phyloP scores from a whole-genome alignment of 2,797 vertebrate species.

The Margarornis squamiger region DNA sequence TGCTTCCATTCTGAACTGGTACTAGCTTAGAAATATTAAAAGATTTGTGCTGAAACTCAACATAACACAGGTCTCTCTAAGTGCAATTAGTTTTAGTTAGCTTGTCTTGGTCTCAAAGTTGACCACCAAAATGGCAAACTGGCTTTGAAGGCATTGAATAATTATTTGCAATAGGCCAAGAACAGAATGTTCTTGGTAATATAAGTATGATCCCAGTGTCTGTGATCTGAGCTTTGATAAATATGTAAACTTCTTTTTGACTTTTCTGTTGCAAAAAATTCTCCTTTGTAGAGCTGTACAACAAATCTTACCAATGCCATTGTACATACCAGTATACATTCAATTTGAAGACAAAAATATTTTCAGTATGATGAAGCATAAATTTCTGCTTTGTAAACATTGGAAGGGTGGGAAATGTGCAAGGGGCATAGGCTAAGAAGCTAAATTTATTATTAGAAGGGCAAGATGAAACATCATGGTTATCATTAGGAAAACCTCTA shows the following conservation, averaged over 20 bases:
- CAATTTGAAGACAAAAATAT: slow-evolving; percentile 18
- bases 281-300: background rate
- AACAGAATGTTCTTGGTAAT: background rate
- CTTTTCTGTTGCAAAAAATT: background rate
- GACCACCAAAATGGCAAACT: background rate
- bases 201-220: background rate
- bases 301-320: background rate
- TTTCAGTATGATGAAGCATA: background rate
- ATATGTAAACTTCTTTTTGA: background rate
- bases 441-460: slow-evolving; percentile 64
- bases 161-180: background rate
- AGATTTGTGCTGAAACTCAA: background rate
- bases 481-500: slow-evolving; percentile 63
- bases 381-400: background rate
- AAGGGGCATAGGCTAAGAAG: background rate
- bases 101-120: background rate
- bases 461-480: slow-evolving; percentile 67
- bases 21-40: background rate
- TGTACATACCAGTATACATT: background rate
- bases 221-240: background rate
- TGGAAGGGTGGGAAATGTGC: background rate
- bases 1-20: background rate
- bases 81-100: background rate
- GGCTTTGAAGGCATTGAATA: background rate
- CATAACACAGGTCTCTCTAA: background rate